phyloP scores from a whole-genome alignment of 2,113 vertebrate genomes.

The Montifringilla adamsi region DNA sequence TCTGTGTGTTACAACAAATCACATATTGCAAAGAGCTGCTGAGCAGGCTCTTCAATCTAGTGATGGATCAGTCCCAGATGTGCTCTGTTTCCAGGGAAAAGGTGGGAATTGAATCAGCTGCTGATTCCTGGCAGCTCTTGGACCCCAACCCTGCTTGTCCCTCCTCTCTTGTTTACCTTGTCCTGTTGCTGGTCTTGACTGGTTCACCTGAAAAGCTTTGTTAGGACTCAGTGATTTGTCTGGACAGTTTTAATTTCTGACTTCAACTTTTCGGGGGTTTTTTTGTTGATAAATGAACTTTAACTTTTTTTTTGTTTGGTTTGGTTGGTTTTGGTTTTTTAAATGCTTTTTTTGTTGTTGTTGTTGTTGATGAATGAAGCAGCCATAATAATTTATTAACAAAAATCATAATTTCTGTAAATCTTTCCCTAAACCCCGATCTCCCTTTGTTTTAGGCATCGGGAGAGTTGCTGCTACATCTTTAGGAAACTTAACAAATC shows the following conservation, averaged over 20 bases:
- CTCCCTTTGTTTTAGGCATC: constrained; percentile 76
- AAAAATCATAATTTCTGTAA: accelerated
- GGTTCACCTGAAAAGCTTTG: neutral
- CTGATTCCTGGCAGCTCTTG: neutral
- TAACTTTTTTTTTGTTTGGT: neutral
- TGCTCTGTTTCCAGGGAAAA: neutral
- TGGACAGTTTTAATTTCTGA: neutral
- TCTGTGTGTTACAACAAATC: neutral
- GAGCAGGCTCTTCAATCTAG: neutral
- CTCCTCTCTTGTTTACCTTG: neutral
- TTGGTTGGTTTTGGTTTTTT: neutral
- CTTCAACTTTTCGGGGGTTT: accelerated
- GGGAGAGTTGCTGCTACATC: constrained; percentile 94
- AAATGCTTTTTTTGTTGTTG: no score
- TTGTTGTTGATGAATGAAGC: neutral
- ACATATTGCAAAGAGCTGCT: accelerated
- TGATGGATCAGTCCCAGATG: neutral
- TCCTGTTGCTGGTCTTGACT: neutral
- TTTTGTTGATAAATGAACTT: neutral
- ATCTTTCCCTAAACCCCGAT: neutral
- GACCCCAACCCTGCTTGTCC: neutral
- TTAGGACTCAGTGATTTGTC: neutral
- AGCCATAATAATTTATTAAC: neutral
- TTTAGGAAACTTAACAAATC: constrained; percentile 90
- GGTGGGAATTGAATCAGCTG: neutral